phyloP scores from a whole-genome alignment of 1,140 invertebrate species.

The Neotoxoptera formosana region DNA sequence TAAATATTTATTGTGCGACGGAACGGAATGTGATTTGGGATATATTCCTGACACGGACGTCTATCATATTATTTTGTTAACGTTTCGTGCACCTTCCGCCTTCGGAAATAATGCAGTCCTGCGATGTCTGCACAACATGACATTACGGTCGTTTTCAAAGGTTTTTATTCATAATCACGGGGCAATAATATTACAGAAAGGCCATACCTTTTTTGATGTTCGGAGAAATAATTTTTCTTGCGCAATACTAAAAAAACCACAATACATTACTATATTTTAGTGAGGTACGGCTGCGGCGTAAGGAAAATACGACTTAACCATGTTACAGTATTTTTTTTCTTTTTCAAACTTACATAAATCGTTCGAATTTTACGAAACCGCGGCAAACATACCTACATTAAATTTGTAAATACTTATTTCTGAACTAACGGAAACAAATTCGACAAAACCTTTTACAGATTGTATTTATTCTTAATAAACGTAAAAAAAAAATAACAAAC shows the following conservation, averaged over 20 bases:
- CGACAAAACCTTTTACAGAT: neutral
- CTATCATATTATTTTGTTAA: conserved; percentile 25
- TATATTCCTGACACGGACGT: neutral
- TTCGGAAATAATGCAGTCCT: neutral
- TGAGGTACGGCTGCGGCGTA: neutral
- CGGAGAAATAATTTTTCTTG: neutral
- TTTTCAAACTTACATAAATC: neutral
- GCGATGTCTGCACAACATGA: neutral
- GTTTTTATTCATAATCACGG: neutral
- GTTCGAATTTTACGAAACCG: neutral
- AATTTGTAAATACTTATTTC: neutral
- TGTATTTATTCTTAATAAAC: neutral
- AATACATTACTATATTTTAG: neutral
- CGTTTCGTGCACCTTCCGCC: neutral
- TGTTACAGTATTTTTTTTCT: neutral
- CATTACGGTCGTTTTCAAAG: neutral
- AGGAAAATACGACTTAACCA: neutral
- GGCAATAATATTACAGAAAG: neutral
- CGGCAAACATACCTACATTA: too few species aligned
- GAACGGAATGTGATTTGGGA: neutral
- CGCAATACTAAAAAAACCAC: neutral
- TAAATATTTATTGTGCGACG: neutral
- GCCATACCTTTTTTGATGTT: neutral
- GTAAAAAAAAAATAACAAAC: neutral
- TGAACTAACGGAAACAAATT: neutral